Percentiles rank a stretch among this genome's conserved stretches.
These are phyloP conservation scores for Zosterops hypoxanthus DNA, from an alignment of 2,113 vertebrate species.

Conservation along the genomic window DNA sequence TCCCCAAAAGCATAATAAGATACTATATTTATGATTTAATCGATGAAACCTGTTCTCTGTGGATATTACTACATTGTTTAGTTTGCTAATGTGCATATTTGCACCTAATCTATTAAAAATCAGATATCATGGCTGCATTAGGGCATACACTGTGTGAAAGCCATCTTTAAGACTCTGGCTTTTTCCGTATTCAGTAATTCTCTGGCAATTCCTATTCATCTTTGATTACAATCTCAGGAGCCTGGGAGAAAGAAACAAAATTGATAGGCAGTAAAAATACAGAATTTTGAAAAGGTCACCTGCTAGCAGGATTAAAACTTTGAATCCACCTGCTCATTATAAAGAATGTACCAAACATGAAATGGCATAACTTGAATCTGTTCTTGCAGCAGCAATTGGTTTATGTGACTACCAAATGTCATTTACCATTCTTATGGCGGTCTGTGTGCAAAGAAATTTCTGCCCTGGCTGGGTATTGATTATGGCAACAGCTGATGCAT, in stretches of 20 bases:
- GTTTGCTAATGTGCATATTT: conserved; percentile 59
- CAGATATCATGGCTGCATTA: not conserved
- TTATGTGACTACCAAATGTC: conserved; percentile 23
- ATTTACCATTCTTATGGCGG: not conserved
- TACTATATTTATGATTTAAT: conserved; percentile 45
- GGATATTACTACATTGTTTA: conserved; percentile 44
- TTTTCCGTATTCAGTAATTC: conserved; percentile 60
- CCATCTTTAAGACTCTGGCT: conserved; percentile 18
- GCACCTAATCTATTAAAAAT: conserved; percentile 39
- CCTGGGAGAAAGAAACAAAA: conserved; percentile 67
- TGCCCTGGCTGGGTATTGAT: not conserved
- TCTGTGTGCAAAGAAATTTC: not conserved
- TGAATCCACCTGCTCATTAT: conserved; percentile 56
- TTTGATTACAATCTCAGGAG: conserved; percentile 68
- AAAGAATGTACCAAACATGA: conserved; percentile 47
- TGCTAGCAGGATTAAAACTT: conserved; percentile 58
- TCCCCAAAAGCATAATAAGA: conserved; percentile 44
- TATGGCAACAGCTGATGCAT: not conserved
- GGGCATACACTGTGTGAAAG: not conserved
- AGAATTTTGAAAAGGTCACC: conserved; percentile 75
- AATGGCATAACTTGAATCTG: conserved; percentile 12
- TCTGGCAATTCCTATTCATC: conserved; percentile 52
- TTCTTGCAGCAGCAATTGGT: not conserved
- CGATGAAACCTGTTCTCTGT: conserved; percentile 24
- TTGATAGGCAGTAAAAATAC: conserved; percentile 70